Base-by-base conservation (phyloP, 2,888 invertebrate genomes). In the Perizoma affinitatum region DNA sequence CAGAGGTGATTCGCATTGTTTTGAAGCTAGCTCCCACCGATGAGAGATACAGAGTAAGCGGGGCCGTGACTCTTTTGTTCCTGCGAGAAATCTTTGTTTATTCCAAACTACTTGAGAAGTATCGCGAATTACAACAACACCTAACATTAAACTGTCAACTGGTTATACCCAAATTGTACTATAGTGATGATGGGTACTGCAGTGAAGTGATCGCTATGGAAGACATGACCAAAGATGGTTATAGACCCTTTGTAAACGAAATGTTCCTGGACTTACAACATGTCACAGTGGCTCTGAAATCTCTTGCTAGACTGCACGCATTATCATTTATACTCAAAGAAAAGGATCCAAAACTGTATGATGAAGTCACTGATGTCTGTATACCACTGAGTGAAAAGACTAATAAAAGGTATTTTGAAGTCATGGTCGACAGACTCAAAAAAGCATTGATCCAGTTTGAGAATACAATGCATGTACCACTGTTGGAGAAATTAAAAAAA, bases 11-110 rank as follows among this genome's bases (percentile, higher is more conserved):
- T n/a, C 63, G 74, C 41, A 54, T 89, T 36, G 82, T 89, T 52
- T 71, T 91, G 57, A 92, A 92, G 76, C 72, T 90, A 56, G 88
- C 91, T 49, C 91, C 92, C 5, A 84, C 77, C 4, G 86, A 90
- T 65, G 87, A 88, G 61, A 76, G 79, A 61, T 90, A 78, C 65
- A 79, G 90, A 44, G 78, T 90, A 0, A 90, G 90, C 44, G 90
- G 88, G 0, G 90, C 91, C 4, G 70, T 91, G 3, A 86, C 88
- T 5, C 42, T 72, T 6, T 80, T 90, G 76, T 92, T 90, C 69
- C 74, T 70, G 1, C 76, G 83, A 65, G 91, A 92, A 78, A 83
- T 88, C 40, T 91, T 76, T 71, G 75, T 87, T 42, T 92, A 92
- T 61, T 73, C 81, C 0, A 68, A 75, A 44, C 55, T 92, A 46